Evolutionary conservation across 2,113 vertebrate species (phyloP), one percentile per base, ranked within the genome.

Genomic region (Sclerurus mexicanus): DNA sequence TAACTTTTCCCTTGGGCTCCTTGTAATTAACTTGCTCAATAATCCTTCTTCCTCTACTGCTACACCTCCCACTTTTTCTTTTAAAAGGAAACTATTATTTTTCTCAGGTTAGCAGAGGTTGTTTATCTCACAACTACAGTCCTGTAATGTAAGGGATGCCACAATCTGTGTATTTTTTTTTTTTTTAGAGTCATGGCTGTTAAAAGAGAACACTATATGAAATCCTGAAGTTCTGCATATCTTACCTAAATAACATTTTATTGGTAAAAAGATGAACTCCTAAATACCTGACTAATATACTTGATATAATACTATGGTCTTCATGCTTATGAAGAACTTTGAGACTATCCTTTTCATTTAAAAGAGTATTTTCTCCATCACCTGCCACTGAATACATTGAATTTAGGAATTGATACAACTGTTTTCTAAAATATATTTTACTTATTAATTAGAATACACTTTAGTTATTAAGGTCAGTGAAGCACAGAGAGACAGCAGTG

Each of bases 1-100:
- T 96, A 96, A 94, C 58, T 88, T 88, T 88, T 91, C 96, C 93
- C 94, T 85, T 71, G 93, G 59, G 93, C 39, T 97, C 82, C n/a
- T 88, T 94, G 68, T 96, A 94, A 96, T 96, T 93, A 94, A 86
- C 82, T 80, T 81, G 39, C 63, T 80, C 47, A 91, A 77, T 95
- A 93, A 84, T 87, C 72, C 25, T 39, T 95, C 69, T 91, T 87
- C 82, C 87, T 90, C 67, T 58, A 76, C 33, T 37, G 33, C 47
- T 72, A 64, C 25, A 93, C 10, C 71, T 90, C 81, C 79, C 3
- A 1, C n/a, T 88, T 91, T 59, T 91, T n/a, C 16, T 87, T 73
- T 93, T 63, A 63, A 91, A 95, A 83, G 30, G 35, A 85, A 94
- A 85, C 21, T n/a, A 68, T 82, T 85, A 21, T 73, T 96, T 87